phyloP scores from a whole-genome alignment of 2,797 vertebrate genomes.

The Sebastes hubbsi region DNA sequence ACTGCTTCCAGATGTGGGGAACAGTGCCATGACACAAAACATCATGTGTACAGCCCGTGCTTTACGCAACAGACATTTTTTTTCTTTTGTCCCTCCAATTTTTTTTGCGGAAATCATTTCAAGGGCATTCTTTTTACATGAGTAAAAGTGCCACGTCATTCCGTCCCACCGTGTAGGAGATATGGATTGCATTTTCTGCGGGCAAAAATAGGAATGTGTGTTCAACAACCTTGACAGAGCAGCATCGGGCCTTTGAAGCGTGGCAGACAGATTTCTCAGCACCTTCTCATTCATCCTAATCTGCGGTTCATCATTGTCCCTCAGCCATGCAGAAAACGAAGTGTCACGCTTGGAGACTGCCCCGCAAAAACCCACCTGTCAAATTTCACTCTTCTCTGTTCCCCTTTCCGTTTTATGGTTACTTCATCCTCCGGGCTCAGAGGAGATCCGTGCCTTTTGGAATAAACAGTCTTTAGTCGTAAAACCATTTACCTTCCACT shows the following conservation, averaged over 20 bases:
- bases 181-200: slow-evolving; percentile 3
- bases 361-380: slow-evolving; percentile 53
- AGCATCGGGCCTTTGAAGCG: slow-evolving; percentile 36
- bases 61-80: slow-evolving; percentile 11
- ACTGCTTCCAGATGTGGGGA: slow-evolving; percentile 79
- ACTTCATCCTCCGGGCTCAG: slow-evolving; percentile 1
- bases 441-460: slow-evolving; percentile 31
- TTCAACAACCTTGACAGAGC: slow-evolving; percentile 51
- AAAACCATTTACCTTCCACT: slow-evolving; percentile 26
- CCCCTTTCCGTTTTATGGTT: neutral
- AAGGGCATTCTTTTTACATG: slow-evolving; percentile 27
- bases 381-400: slow-evolving; percentile 46
- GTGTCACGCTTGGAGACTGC: slow-evolving; percentile 54
- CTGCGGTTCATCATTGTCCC: slow-evolving; percentile 62
- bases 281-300: slow-evolving; percentile 65
- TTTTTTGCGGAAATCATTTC: slow-evolving; percentile 25
- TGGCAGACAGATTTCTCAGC: slow-evolving; percentile 56
- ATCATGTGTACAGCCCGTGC: slow-evolving; percentile 25
- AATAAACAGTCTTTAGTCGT: neutral
- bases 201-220: slow-evolving; percentile 19
- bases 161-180: neutral
- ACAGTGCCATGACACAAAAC: slow-evolving; percentile 43
- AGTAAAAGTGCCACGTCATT: slow-evolving; percentile 22
- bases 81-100: slow-evolving; percentile 13
- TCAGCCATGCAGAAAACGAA: slow-evolving; percentile 72